These are phyloP conservation scores for Eptatretus burgeri DNA, from an alignment of 2,113 vertebrate genomes.

Conservation along the genomic window DNA sequence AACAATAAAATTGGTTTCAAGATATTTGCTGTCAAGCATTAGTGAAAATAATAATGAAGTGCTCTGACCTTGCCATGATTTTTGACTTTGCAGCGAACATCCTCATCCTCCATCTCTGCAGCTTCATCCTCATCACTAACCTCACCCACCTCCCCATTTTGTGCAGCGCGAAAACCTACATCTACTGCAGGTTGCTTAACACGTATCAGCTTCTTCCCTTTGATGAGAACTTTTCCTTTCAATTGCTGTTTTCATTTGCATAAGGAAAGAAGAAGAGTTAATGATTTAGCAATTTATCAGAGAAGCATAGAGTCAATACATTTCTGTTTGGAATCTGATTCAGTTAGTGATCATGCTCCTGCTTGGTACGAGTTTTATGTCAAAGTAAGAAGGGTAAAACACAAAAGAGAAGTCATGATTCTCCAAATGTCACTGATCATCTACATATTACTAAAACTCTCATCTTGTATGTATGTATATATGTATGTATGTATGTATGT, in stretches of 20 bases:
- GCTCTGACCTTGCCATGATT: conserved; percentile 24
- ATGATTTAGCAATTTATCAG: neutral
- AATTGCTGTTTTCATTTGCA: conserved; percentile 23
- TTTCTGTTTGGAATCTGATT: neutral
- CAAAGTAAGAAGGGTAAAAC: neutral
- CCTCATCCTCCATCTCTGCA: conserved; percentile 20
- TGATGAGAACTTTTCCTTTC: conserved; percentile 45
- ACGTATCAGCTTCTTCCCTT: conserved; percentile 43
- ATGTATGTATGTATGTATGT: too few relatives aligned
- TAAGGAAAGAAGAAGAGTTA: neutral
- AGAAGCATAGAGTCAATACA: neutral
- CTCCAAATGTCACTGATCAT: neutral
- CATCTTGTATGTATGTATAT: too few relatives aligned
- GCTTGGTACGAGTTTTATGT: neutral
- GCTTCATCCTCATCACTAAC: conserved; percentile 20
- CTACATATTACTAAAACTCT: too few relatives aligned
- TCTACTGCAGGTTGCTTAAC: conserved; percentile 21
- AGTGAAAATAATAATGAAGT: too few relatives aligned
- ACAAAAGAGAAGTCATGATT: neutral
- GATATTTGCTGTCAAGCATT: too few relatives aligned
- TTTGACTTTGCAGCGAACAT: conserved; percentile 13
- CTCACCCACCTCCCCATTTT: conserved; percentile 17
- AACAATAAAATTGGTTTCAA: too few relatives aligned
- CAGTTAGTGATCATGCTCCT: neutral
- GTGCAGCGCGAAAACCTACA: conserved; percentile 17